These are phyloP conservation scores for Ammodytes marinus DNA, from an alignment of 2,113 vertebrate species.

Conservation along the genomic window DNA sequence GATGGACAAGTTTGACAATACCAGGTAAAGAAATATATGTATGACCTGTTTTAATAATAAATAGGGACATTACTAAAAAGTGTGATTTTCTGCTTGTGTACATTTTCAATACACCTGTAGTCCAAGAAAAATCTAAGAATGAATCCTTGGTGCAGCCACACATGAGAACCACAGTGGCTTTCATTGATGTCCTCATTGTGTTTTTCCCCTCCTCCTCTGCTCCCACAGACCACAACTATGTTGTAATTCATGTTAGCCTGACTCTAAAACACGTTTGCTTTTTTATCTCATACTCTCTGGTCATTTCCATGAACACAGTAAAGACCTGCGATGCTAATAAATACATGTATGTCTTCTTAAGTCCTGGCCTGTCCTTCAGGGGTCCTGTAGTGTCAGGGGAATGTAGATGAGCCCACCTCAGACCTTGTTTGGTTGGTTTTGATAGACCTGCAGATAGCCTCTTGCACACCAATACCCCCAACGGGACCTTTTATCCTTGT, in stretches of 20 bases:
- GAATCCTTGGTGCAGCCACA: background rate
- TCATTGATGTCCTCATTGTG: conserved; percentile 18
- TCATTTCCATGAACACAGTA: conserved; percentile 72
- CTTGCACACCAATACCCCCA: conserved; percentile 24
- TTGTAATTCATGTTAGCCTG: conserved; percentile 52
- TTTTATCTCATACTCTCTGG: conserved; percentile 74
- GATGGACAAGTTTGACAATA: conserved; percentile 54
- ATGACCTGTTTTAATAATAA: conserved; percentile 64
- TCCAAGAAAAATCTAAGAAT: conserved; percentile 8
- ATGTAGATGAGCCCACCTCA: conserved; percentile 73
- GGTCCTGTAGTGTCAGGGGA: conserved; percentile 69
- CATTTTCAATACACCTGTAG: background rate
- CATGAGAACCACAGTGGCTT: background rate
- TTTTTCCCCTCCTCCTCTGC: background rate
- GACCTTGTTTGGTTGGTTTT: conserved; percentile 33
- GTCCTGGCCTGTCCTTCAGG: conserved; percentile 67
- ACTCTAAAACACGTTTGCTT: conserved; percentile 72
- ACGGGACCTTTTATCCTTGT: conserved; percentile 45
- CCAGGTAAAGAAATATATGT: conserved; percentile 52
- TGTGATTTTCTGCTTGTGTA: conserved; percentile 21
- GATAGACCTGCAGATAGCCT: conserved; percentile 50
- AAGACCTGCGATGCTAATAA: conserved; percentile 78
- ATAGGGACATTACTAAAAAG: conserved; percentile 52
- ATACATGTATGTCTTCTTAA: conserved; percentile 76
- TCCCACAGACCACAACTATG: conserved; percentile 14